phyloP scores from a whole-genome alignment of 2,113 vertebrate species.

The Callospermophilus lateralis region DNA sequence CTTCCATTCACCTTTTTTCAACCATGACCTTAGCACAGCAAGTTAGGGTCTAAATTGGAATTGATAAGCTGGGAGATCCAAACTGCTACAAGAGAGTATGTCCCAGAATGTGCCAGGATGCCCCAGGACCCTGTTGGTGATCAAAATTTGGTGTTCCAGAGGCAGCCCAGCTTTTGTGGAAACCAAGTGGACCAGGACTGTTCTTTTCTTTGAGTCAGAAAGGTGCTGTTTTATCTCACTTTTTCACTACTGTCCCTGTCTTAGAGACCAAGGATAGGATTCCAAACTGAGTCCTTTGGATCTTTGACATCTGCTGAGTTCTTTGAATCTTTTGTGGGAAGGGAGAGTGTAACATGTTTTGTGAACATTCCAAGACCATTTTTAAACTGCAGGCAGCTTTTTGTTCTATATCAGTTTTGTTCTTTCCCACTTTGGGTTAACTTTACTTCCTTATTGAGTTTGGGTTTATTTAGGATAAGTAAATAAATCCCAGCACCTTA shows the following conservation, averaged over 20 bases:
- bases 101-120: not conserved
- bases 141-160: not conserved
- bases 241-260: not conserved
- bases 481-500: constrained; percentile 8
- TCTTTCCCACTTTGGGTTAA: not conserved
- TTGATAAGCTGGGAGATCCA: not conserved
- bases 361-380: not conserved
- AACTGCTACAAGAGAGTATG: not conserved
- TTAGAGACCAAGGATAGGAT: not conserved
- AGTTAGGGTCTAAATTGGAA: not conserved
- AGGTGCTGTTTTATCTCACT: not conserved
- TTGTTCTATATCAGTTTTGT: constrained; percentile 21
- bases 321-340: no score
- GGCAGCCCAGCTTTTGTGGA: not conserved
- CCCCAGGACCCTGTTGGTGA: not conserved
- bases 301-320: not conserved
- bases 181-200: not conserved
- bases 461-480: constrained; percentile 46
- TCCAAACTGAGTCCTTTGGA: not conserved
- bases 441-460: not conserved
- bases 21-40: not conserved
- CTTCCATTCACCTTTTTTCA: not conserved
- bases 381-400: not conserved
- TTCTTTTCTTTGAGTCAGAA: not conserved
- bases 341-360: not conserved